Evolutionary conservation across 1,140 invertebrate species (phyloP).

Genomic region (Drosophila lowei): DNA sequence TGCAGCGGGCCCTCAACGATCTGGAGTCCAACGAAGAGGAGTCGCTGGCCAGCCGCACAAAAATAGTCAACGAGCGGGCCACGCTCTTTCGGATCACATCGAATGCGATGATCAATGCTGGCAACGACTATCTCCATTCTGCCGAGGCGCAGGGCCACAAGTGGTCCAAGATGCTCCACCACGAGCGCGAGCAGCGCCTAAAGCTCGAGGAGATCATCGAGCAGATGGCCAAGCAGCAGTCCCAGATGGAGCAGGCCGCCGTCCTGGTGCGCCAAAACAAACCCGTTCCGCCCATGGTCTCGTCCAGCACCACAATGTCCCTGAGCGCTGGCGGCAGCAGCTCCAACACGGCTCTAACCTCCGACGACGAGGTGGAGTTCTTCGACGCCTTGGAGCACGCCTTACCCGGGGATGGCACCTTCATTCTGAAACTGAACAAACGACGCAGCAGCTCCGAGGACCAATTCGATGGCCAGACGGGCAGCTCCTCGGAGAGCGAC

Average conservation of each 20-base stretch:
- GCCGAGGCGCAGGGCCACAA: conserved; percentile 94
- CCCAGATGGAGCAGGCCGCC: conserved; percentile 93
- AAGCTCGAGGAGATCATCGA: conserved; percentile 99
- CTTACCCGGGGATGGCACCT: conserved; percentile 83
- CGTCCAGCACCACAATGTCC: conserved; percentile 44
- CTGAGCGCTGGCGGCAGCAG: conserved; percentile 63
- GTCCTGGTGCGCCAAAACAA: conserved; percentile 84
- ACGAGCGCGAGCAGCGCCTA: conserved; percentile 96
- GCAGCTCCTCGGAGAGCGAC: conserved; percentile 83
- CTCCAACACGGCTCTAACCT: conserved; percentile 83
- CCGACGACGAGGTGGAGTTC: conserved; percentile 96
- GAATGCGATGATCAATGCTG: conserved; percentile 97
- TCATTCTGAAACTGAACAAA: conserved; percentile 87
- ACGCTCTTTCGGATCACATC: conserved; percentile 97
- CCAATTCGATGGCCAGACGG: conserved; percentile 78
- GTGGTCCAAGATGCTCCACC: conserved; percentile 95
- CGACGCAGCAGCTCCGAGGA: conserved; percentile 75
- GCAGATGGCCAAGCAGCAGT: conserved; percentile 97
- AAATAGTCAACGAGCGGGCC: conserved; percentile 88
- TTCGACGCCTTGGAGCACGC: conserved; percentile 94
- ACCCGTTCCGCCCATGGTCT: conserved; percentile 38
- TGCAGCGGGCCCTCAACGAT: conserved; percentile 93
- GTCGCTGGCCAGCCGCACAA: conserved; percentile 79
- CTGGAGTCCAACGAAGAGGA: conserved; percentile 89
- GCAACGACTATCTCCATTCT: conserved; percentile 94